Percentiles rank a stretch among this genome's conserved stretches.
phyloP scores from a whole-genome alignment of 2,113 vertebrate species.

The Callionymus lyra region DNA sequence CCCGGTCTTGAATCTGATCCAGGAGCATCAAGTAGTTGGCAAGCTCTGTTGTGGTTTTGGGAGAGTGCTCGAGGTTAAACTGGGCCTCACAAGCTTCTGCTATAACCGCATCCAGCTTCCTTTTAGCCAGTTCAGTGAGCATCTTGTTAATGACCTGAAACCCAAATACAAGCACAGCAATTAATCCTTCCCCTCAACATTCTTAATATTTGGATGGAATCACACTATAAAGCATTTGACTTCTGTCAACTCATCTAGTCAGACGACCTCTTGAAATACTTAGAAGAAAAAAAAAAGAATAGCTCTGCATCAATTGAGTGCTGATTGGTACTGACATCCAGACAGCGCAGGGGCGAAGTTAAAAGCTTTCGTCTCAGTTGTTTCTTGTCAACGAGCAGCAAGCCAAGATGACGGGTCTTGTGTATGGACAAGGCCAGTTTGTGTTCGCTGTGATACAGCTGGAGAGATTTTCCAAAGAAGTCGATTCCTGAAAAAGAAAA shows the following conservation, averaged over 20 bases:
- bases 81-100: constrained; percentile 71
- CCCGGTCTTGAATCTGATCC: constrained; percentile 76
- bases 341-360: constrained; percentile 67
- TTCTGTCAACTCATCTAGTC: no score
- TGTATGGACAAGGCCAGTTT: constrained; percentile 63
- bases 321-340: constrained; percentile 63
- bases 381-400: constrained; percentile 74
- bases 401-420: constrained; percentile 65
- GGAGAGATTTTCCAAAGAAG: constrained; percentile 70
- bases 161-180: not conserved
- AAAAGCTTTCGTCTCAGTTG: constrained; percentile 69
- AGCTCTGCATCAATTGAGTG: no score
- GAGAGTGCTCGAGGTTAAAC: constrained; percentile 67
- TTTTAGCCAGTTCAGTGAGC: constrained; percentile 69
- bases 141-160: constrained; percentile 70
- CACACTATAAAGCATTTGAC: no score
- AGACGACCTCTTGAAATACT: no score
- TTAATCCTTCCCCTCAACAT: not conserved
- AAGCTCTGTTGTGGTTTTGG: constrained; percentile 66
- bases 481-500: constrained; percentile 51
- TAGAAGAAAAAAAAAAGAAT: no score
- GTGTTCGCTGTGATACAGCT: constrained; percentile 70
- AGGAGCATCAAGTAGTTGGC: constrained; percentile 71
- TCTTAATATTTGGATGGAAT: no score
- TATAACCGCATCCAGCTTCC: constrained; percentile 68